phyloP scores from a whole-genome alignment of 2,797 vertebrate genomes.

The Zenarchopterus dispar region DNA sequence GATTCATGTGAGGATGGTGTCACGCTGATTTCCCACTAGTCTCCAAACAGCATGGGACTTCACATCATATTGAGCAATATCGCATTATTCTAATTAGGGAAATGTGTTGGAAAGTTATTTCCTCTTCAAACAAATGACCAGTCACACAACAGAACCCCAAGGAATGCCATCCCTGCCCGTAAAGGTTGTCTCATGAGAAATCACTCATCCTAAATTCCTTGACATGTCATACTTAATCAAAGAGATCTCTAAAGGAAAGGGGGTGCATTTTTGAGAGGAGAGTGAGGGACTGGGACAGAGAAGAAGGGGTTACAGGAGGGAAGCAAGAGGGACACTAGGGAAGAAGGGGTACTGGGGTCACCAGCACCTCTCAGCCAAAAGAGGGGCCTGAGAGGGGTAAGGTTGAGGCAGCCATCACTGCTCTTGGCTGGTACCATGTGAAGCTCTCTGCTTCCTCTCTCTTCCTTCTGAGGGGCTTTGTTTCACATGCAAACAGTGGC shows the following conservation, averaged over 20 bases:
- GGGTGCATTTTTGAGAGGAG: conserved; percentile 51
- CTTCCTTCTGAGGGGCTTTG: conserved; percentile 83
- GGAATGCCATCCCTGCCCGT: conserved; percentile 68
- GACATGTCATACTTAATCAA: conserved; percentile 63
- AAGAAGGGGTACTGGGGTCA: conserved; percentile 70
- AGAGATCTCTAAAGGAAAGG: conserved; percentile 34
- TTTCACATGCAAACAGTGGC: conserved; percentile 82
- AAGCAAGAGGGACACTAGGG: conserved; percentile 55
- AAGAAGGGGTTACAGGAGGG: conserved; percentile 64
- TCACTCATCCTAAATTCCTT: conserved; percentile 74
- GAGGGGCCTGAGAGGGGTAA: conserved; percentile 75
- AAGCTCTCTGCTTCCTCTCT: conserved; percentile 83
- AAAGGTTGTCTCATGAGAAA: conserved; percentile 77
- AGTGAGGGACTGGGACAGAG: conserved; percentile 49
- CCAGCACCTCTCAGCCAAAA: conserved; percentile 71
- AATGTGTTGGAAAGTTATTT: conserved; percentile 80
- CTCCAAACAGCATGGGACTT: conserved; percentile 77
- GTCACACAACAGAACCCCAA: conserved; percentile 70
- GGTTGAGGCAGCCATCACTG: conserved; percentile 68
- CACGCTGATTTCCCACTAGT: conserved; percentile 62
- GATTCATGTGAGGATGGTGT: conserved; percentile 66
- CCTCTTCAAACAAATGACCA: conserved; percentile 73
- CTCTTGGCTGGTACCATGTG: conserved; percentile 85
- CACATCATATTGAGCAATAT: conserved; percentile 66
- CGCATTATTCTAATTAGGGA: conserved; percentile 79